Conservation (phyloP, 2,113 vertebrate genomes). For the Atrichornis clamosus region DNA sequence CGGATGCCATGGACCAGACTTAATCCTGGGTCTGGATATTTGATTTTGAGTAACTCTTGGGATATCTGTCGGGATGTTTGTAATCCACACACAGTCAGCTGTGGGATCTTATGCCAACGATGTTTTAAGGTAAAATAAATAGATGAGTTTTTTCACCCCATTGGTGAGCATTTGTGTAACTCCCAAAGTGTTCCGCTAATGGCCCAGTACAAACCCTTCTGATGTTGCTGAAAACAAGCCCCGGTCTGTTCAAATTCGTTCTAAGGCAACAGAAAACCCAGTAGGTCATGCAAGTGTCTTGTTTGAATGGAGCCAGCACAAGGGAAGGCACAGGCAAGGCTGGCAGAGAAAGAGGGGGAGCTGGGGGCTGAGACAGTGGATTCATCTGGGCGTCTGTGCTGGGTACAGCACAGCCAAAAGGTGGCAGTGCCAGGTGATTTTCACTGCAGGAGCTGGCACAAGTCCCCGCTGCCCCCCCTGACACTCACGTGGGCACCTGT, state of each 20-base stretch:
- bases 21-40: neutral
- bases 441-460: neutral
- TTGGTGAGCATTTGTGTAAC: neutral
- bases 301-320: neutral
- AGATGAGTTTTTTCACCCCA: neutral
- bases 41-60: neutral
- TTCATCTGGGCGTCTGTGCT: neutral
- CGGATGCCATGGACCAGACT: neutral
- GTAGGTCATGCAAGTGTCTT: neutral
- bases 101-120: neutral
- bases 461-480: neutral
- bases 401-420: neutral
- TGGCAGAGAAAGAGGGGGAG: neutral
- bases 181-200: neutral
- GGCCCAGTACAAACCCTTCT: neutral
- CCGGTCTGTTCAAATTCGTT: neutral
- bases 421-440: neutral
- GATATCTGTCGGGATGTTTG: neutral
- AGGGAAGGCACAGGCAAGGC: neutral
- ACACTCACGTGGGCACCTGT: neutral
- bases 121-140: neutral
- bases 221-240: neutral
- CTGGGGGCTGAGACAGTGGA: neutral
- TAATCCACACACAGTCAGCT: neutral
- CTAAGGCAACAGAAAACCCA: neutral